Evolutionary conservation across 53 echinoderm and acorn worm species (phyloP).

Genomic region (Stichopus horrens): DNA sequence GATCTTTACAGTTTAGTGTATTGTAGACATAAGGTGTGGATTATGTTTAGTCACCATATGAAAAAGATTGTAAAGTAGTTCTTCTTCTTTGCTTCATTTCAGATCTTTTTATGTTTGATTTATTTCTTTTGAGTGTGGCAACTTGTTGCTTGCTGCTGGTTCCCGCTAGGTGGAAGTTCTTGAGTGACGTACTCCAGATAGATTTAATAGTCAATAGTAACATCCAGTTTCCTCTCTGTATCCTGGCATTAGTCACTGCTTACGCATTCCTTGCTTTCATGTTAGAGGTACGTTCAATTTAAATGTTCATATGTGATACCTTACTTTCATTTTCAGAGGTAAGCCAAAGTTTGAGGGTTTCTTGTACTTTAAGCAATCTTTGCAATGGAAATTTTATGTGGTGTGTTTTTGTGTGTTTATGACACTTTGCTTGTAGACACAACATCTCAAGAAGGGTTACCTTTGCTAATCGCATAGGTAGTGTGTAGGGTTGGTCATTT

Average conservation of each 20-base stretch:
- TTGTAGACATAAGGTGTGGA: too few relatives aligned
- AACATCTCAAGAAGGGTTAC: too few relatives aligned
- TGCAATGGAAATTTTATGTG: too few relatives aligned
- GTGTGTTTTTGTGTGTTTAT: too few relatives aligned
- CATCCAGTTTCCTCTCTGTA: conserved; percentile 57
- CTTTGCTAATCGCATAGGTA: too few relatives aligned
- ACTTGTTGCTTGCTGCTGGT: conserved; percentile 70
- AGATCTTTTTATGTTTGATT: conserved; percentile 65
- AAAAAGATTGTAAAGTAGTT: not conserved
- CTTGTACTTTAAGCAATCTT: too few relatives aligned
- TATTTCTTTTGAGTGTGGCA: conserved; percentile 41
- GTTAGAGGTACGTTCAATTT: conserved; percentile 66
- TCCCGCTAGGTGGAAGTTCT: conserved; percentile 57
- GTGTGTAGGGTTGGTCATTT: too few relatives aligned
- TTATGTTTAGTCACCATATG: too few relatives aligned
- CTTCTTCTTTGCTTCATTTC: not conserved
- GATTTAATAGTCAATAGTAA: conserved; percentile 59
- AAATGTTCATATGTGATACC: not conserved
- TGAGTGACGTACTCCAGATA: conserved; percentile 65
- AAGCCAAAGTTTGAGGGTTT: too few relatives aligned
- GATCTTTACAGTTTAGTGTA: too few relatives aligned
- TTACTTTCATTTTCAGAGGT: too few relatives aligned
- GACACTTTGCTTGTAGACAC: too few relatives aligned
- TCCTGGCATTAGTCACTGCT: conserved; percentile 61
- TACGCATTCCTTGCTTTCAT: conserved; percentile 70